Base-by-base conservation (phyloP, 2,113 vertebrate species). In the Sinocyclocheilus rhinocerous region DNA sequence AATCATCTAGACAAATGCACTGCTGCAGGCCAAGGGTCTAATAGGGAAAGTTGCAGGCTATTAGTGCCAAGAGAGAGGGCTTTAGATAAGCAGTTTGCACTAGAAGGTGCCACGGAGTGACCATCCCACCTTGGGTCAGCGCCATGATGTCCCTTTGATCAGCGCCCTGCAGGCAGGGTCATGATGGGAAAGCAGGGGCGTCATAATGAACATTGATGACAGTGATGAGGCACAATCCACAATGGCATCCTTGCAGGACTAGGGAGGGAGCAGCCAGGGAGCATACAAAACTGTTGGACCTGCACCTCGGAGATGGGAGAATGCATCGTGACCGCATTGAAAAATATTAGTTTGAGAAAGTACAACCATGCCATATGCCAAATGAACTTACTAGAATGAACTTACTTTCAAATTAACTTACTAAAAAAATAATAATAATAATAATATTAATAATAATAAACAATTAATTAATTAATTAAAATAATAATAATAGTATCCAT, bases 31-130 rank as follows among this genome's bases (percentile, higher is more conserved):
- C 67, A 70, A 39, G 16, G 67, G 29, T 70, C 33, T 39, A 70
- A 70, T 70, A 39, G 8, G 16, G 33, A 39, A 39, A 10, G 67
- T 39, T 20, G 33, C 33, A 70, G 67, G 33, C 33, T 70, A 70
- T 39, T 70, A 20, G 67, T 20, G 16, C 29, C 67, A 39, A 39
- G 8, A 70, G 67, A 70, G 33, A 39, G 33, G 16, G 16, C 33
- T 70, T 70, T 33, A 70, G 16, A 70, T 70, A 70, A 70, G 67
- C 16, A 70, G 29, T 70, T 70, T 70, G 33, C 16, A 70, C 67
- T 36, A 70, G 26, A 36, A 70, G 29, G 15, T 20, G 29, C 15
- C 67, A 70, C 33, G 0, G n/a, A 70, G 16, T 22, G 16, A 70
- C 16, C 8, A 0, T 8, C 29, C 67, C 7, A 70, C 33, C 33